These are phyloP conservation scores for Drosophila baimaii DNA, from an alignment of 1,140 invertebrate genomes.

Conservation along the genomic window DNA sequence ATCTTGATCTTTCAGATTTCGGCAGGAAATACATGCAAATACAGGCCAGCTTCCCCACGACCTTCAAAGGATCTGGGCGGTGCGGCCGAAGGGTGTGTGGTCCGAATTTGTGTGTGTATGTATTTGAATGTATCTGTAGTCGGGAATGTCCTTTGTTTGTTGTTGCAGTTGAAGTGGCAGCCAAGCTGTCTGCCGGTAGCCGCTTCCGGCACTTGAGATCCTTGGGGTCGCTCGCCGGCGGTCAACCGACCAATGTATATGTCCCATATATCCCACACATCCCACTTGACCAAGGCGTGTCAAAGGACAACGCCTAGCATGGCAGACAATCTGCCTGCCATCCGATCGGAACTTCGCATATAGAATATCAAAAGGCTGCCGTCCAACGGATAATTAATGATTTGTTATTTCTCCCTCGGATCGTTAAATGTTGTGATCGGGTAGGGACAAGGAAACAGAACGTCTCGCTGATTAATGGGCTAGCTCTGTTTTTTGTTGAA, in stretches of 20 bases:
- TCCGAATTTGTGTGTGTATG: not conserved
- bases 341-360: conserved; percentile 70
- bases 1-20: not conserved
- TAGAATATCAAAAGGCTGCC: conserved; percentile 65
- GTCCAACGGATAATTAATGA: conserved; percentile 54
- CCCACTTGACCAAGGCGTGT: conserved; percentile 50
- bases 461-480: conserved; percentile 31
- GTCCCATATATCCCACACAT: conserved; percentile 9
- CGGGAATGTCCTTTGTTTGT: conserved; percentile 44
- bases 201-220: conserved; percentile 57
- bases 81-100: conserved; percentile 29
- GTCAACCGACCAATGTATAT: conserved; percentile 70
- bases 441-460: not conserved
- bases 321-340: conserved; percentile 51
- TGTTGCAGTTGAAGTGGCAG: conserved; percentile 62
- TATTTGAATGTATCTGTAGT: not conserved
- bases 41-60: not conserved
- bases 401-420: conserved; percentile 53
- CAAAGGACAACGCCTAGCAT: conserved; percentile 15
- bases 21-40: conserved; percentile 16
- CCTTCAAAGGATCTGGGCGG: conserved; percentile 10
- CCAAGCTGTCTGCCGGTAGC: conserved; percentile 62
- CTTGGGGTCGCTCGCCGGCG: conserved; percentile 38
- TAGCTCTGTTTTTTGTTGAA: not conserved
- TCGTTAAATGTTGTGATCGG: conserved; percentile 50